Percentiles rank a stretch among this genome's conserved stretches.
Evolutionary conservation across 2,113 vertebrate species (phyloP).

Genomic region (Vimba vimba): DNA sequence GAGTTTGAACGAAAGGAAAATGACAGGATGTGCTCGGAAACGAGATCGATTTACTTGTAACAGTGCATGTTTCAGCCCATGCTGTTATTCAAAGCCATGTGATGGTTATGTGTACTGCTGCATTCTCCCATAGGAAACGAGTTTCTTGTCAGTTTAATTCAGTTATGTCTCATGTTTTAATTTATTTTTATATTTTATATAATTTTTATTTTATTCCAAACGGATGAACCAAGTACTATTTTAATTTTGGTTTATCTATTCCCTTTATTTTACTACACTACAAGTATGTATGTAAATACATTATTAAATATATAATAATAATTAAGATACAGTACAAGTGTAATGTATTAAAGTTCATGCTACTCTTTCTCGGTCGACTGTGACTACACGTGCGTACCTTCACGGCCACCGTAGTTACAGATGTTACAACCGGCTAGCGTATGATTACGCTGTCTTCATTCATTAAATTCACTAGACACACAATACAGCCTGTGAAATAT

Average conservation of each 20-base stretch:
- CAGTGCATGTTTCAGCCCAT: not conserved
- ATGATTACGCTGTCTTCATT: not conserved
- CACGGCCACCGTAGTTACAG: conserved; percentile 49
- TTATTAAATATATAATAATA: not conserved
- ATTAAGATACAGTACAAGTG: not conserved
- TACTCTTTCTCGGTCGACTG: not conserved
- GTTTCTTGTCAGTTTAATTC: not conserved
- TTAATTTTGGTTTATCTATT: not conserved
- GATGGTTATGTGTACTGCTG: not conserved
- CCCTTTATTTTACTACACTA: too few species aligned
- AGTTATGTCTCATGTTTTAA: not conserved
- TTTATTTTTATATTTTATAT: too few species aligned
- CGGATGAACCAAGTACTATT: too few species aligned
- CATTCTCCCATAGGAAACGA: not conserved
- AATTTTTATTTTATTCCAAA: too few species aligned
- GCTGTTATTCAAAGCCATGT: not conserved
- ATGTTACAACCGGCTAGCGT: not conserved
- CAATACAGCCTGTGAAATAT: not conserved
- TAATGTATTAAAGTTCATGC: not conserved
- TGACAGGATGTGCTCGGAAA: not conserved
- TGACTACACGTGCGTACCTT: conserved; percentile 4
- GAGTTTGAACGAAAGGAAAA: not conserved
- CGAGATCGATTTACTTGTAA: not conserved
- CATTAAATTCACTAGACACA: not conserved
- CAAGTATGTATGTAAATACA: not conserved